Conservation (phyloP, 2,113 vertebrate species). For the Pituophis catenifer region DNA sequence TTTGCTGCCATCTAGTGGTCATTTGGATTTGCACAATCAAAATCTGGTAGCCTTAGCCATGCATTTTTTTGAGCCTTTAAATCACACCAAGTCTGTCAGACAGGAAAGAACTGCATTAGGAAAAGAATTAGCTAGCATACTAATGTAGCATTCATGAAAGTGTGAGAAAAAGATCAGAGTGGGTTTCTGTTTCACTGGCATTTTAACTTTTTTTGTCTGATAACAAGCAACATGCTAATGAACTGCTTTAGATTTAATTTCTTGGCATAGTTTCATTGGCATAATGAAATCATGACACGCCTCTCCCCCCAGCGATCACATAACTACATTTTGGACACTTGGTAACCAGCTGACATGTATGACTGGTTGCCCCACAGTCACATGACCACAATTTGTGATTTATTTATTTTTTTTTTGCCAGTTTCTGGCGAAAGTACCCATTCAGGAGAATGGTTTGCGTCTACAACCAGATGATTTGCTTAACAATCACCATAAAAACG, state of each 20-base stretch:
- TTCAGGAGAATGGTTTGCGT: not conserved
- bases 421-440: not conserved
- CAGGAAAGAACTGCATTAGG: not conserved
- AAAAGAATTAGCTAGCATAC: not conserved
- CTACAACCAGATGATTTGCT: not conserved
- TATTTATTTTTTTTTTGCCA: not conserved
- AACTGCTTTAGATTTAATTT: not conserved
- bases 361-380: not conserved
- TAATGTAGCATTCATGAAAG: not conserved
- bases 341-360: not conserved
- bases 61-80: not conserved
- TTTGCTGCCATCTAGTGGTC: not conserved
- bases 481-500: not conserved
- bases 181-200: not conserved
- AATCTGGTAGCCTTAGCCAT: not conserved
- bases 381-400: not conserved
- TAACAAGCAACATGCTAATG: not conserved
- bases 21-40: not conserved
- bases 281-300: not conserved
- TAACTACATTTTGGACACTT: not conserved
- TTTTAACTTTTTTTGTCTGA: not conserved
- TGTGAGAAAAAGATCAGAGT: not conserved
- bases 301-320: not conserved
- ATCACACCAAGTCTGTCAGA: not conserved
- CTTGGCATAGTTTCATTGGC: not conserved